These are phyloP conservation scores for Nothoprocta pentlandii DNA, from an alignment of 2,113 vertebrate genomes.

Conservation along the genomic window DNA sequence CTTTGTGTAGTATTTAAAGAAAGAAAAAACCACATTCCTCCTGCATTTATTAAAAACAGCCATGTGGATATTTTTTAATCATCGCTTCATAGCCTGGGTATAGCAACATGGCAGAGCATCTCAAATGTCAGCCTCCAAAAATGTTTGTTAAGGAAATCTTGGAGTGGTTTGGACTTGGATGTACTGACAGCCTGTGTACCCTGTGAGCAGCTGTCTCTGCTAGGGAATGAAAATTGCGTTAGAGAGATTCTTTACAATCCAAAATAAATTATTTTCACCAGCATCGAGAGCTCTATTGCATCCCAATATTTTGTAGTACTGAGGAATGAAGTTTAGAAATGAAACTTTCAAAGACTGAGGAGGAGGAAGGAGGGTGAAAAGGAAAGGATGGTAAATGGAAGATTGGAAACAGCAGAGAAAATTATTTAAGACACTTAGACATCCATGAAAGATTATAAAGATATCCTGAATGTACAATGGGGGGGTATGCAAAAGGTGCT, in stretches of 20 bases:
- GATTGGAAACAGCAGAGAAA: background rate
- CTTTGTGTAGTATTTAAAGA: background rate
- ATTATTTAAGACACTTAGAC: background rate
- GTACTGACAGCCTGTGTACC: background rate
- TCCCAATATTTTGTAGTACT: conserved; percentile 24
- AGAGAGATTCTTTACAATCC: conserved; percentile 59
- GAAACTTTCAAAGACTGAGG: background rate
- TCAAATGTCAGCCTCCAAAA: background rate
- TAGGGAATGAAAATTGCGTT: conserved; percentile 25
- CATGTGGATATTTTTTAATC: background rate
- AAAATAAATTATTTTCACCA: conserved; percentile 59
- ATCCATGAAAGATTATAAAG: background rate
- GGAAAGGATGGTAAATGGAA: background rate
- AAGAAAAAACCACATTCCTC: background rate
- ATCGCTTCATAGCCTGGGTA: background rate
- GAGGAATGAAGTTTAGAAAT: background rate
- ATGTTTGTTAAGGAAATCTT: conserved; percentile 12
- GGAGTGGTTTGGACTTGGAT: conserved; percentile 1
- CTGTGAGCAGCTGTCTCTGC: conserved; percentile 17
- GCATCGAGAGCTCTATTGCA: conserved; percentile 44
- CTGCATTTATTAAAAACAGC: background rate
- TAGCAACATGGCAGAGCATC: background rate
- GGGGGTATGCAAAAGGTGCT: background rate
- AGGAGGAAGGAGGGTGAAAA: background rate
- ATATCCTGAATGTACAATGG: conserved; percentile 11